Evolutionary conservation across 2,888 invertebrate genomes (phyloP).

Genomic region (Microctonus aethiopoides): DNA sequence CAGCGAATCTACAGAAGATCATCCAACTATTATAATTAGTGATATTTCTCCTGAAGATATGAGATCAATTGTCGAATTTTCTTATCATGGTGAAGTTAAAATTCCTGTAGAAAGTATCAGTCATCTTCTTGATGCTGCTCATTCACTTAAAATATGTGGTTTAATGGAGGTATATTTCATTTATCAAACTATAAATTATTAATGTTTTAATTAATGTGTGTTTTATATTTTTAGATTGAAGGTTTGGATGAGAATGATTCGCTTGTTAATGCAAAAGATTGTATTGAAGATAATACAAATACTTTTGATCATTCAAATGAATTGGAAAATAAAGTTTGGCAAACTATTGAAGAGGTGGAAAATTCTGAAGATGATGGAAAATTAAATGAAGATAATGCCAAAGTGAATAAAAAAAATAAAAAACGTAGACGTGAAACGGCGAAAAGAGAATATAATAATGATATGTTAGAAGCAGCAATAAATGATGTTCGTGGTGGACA

Average conservation of each 20-base stretch:
- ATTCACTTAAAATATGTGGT: constrained; percentile 62
- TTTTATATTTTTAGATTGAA: constrained; percentile 50
- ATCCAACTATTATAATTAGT: constrained; percentile 64
- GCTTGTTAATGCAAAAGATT: not conserved
- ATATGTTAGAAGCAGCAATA: constrained; percentile 63
- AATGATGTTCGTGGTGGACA: constrained; percentile 62
- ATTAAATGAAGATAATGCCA: constrained; percentile 23
- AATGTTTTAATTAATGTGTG: not conserved
- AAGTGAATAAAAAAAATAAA: constrained; percentile 43
- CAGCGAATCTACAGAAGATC: constrained; percentile 60
- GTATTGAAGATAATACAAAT: not conserved
- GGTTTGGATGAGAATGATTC: constrained; percentile 55
- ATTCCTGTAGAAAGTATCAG: constrained; percentile 61
- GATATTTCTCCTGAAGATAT: constrained; percentile 64
- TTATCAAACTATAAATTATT: not conserved
- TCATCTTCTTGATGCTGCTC: constrained; percentile 63
- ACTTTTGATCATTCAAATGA: not conserved
- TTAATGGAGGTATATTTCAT: constrained; percentile 59
- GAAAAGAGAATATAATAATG: constrained; percentile 62
- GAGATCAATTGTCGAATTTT: constrained; percentile 63
- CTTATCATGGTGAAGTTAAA: constrained; percentile 64
- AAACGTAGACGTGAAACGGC: constrained; percentile 53
- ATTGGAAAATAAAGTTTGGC: not conserved
- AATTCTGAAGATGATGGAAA: constrained; percentile 30
- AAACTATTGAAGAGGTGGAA: constrained; percentile 31